These are phyloP conservation scores for Nibea coibor DNA, from an alignment of 2,113 vertebrate species.

Conservation along the genomic window DNA sequence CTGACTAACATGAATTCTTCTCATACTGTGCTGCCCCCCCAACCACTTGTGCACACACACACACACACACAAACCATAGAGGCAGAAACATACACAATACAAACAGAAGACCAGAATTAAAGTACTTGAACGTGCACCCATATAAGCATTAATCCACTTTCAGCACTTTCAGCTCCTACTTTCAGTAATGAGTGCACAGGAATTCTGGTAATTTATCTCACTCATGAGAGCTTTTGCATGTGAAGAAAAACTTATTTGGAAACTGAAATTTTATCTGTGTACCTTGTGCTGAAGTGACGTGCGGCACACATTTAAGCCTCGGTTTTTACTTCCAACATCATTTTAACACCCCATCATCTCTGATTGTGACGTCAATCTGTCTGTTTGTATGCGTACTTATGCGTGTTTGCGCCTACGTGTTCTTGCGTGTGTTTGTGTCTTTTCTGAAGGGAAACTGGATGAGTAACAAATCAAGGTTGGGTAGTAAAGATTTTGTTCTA, in stretches of 20 bases:
- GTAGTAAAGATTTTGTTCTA: constrained; percentile 51
- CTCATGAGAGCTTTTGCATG: constrained; percentile 32
- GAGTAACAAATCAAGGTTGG: constrained; percentile 52
- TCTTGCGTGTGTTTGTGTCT: neutral
- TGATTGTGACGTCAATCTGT: constrained; percentile 32
- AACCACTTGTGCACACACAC: constrained; percentile 8
- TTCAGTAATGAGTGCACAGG: constrained; percentile 35
- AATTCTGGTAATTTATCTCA: constrained; percentile 41
- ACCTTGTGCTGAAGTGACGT: constrained; percentile 14
- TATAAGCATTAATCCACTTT: constrained; percentile 33
- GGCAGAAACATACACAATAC: constrained; percentile 26
- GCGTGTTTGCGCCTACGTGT: neutral
- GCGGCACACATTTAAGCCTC: neutral
- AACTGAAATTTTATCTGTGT: constrained; percentile 50
- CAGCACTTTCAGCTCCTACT: neutral
- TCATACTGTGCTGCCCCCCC: constrained; percentile 44
- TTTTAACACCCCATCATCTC: constrained; percentile 33
- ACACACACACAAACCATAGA: constrained; percentile 17
- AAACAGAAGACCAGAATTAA: constrained; percentile 40
- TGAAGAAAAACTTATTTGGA: constrained; percentile 19
- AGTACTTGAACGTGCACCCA: constrained; percentile 48
- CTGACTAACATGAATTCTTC: constrained; percentile 71
- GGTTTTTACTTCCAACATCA: constrained; percentile 3
- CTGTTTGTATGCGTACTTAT: constrained; percentile 25
- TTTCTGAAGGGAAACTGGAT: constrained; percentile 44